A percentile compares a stretch with the other conserved stretches of the same genome.
phyloP scores from a whole-genome alignment of 2,113 vertebrate genomes.

The Neodontobutis hainanensis region DNA sequence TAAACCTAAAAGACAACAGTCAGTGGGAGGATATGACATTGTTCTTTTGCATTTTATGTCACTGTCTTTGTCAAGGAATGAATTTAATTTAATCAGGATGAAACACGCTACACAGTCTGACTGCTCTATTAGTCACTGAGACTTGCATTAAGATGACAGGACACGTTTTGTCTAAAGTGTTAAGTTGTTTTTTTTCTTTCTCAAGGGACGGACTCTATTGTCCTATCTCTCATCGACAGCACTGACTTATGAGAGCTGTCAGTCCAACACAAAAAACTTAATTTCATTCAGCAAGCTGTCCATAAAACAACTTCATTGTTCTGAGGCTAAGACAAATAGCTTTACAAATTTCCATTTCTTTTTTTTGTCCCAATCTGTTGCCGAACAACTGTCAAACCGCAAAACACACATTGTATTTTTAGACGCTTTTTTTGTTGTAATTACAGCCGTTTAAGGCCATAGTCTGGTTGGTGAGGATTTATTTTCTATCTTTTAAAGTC shows the following conservation, averaged over 20 bases:
- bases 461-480: conserved; percentile 3
- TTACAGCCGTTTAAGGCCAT: neutral
- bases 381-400: conserved; percentile 3
- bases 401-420: conserved; percentile 31
- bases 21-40: conserved; percentile 1
- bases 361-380: conserved; percentile 32
- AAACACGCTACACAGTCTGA: conserved; percentile 37
- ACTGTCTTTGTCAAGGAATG: conserved; percentile 10
- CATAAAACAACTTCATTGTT: conserved; percentile 49
- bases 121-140: conserved; percentile 27
- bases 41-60: conserved; percentile 6
- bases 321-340: conserved; percentile 34
- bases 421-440: neutral
- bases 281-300: conserved; percentile 38
- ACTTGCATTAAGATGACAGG: conserved; percentile 18
- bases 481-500: conserved; percentile 4
- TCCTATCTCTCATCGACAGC: conserved; percentile 51
- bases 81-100: conserved; percentile 48
- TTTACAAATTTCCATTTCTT: conserved; percentile 27
- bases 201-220: conserved; percentile 28
- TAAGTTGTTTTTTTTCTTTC: conserved; percentile 36
- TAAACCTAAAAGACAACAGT: conserved; percentile 11
- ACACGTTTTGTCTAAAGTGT: conserved; percentile 31
- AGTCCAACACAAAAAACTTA: conserved; percentile 53
- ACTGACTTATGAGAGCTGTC: conserved; percentile 66